Conservation (phyloP, 2,888 invertebrate species). For the Nomada hirtipes region DNA sequence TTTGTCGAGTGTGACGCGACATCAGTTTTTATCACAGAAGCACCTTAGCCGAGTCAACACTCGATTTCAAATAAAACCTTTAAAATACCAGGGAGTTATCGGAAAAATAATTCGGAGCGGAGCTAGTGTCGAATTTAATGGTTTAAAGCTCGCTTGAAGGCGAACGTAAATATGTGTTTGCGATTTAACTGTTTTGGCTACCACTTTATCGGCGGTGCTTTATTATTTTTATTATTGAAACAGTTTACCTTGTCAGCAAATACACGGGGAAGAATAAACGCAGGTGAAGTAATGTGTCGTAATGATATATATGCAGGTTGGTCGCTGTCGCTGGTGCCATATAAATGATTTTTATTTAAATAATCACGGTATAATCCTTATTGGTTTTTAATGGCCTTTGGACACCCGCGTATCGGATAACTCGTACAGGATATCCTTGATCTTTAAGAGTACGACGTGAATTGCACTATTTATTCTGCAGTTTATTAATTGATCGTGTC, state of each 20-base stretch:
- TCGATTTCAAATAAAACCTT: too few species aligned
- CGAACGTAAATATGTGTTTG: too few species aligned
- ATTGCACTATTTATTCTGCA: neutral
- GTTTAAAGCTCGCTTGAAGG: too few species aligned
- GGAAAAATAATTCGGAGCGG: too few species aligned
- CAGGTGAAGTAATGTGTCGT: neutral
- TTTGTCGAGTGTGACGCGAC: too few species aligned
- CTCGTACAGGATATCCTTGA: constrained; percentile 44
- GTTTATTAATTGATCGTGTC: neutral
- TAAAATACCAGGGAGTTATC: too few species aligned
- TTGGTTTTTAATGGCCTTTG: constrained; percentile 38
- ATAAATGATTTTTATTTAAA: neutral
- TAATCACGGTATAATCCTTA: constrained; percentile 11
- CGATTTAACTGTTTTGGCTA: too few species aligned
- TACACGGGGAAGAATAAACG: neutral
- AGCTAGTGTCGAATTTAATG: too few species aligned
- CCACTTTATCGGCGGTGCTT: neutral
- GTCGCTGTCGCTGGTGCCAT: neutral
- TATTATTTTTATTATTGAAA: neutral
- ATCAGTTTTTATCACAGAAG: too few species aligned
- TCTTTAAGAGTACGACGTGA: constrained; percentile 33
- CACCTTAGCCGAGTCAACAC: too few species aligned
- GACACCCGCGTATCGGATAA: constrained; percentile 12
- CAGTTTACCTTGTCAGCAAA: neutral
- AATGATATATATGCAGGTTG: neutral